phyloP scores from a whole-genome alignment of 1,140 invertebrate genomes.

The Drosophila mauritiana region DNA sequence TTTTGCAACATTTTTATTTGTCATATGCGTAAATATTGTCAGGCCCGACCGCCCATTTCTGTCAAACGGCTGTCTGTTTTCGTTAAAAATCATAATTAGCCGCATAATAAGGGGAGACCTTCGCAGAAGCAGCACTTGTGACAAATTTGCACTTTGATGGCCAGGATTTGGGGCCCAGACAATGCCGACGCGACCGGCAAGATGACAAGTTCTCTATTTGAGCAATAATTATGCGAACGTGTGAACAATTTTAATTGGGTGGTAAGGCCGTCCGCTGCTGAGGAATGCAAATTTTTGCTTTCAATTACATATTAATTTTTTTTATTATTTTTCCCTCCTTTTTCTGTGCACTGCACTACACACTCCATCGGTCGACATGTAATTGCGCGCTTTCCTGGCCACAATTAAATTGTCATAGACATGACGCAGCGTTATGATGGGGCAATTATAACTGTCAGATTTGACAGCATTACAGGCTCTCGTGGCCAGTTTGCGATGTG shows the following conservation, averaged over 20 bases:
- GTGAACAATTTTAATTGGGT: slow-evolving; percentile 84
- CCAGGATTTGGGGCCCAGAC: slow-evolving; percentile 6
- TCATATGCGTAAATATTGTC: slow-evolving; percentile 61
- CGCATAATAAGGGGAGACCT: slow-evolving; percentile 36
- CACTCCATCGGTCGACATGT: slow-evolving; percentile 47
- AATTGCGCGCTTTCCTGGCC: slow-evolving; percentile 79
- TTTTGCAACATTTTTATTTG: slow-evolving; percentile 75
- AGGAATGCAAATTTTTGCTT: slow-evolving; percentile 73
- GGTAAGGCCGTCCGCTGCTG: slow-evolving; percentile 63
- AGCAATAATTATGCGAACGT: slow-evolving; percentile 82
- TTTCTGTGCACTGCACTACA: slow-evolving; percentile 15
- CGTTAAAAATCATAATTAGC: slow-evolving; percentile 73
- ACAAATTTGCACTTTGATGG: slow-evolving; percentile 62
- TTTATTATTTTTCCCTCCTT: slow-evolving; percentile 18
- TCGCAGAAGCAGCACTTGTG: slow-evolving; percentile 57
- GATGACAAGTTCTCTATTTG: slow-evolving; percentile 77
- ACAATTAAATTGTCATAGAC: slow-evolving; percentile 82
- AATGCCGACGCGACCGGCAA: slow-evolving; percentile 38
- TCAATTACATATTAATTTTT: slow-evolving; percentile 63
- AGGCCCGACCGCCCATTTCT: slow-evolving; percentile 51
- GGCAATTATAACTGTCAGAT: slow-evolving; percentile 78
- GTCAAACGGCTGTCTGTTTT: slow-evolving; percentile 69
- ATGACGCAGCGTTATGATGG: slow-evolving; percentile 78
- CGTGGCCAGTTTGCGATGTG: slow-evolving; percentile 36
- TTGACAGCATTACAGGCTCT: slow-evolving; percentile 60